Base-by-base conservation (phyloP, 2,888 invertebrate genomes). In the Caradrina kadenii region DNA sequence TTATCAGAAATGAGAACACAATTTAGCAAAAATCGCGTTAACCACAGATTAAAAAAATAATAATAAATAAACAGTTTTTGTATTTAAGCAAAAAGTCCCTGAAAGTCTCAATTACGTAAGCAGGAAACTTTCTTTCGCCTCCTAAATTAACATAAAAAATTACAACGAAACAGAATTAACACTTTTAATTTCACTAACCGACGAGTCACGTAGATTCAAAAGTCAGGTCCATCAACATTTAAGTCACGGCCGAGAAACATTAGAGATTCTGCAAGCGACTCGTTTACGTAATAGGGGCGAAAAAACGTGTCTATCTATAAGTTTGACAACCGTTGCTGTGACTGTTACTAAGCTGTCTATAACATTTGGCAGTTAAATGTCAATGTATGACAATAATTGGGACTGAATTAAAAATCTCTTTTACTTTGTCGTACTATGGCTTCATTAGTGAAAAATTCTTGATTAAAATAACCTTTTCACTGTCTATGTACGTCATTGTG, bases 181-280 rank as follows among this genome's bases (percentile, higher is more conserved):
- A 83, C 82, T 83, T 83, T 83, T 83, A 77, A 83, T 83, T 83
- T 83, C 80, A 77, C 75, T 82, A 26, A 80, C 8, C 49, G 61
- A 13, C 56, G 19, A 62, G 73, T 70, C 82, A 79, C 81, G 83
- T 83, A 77, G 39, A 59, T 10, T 55, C 48, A 69, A 77, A 83
- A 76, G 71, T 56, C 54, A 42, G 35, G 17, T 63, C 26, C 63
- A 72, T 80, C 61, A 54, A 50, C 65, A 83, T 67, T 80, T 48
- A 35, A 69, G 80, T 81, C 83, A 81, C 75, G 82, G 64, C 66
- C 63, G 53, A 56, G 1, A 17, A n/a, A 39, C 67, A 81, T 82
- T 82, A 67, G 63, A 67, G 64, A 82, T 82, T 82, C 82, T 39
- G 39, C 55, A 59, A 50, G 73, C 69, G 66, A 42, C 19, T 39